phyloP scores from a whole-genome alignment of 2,113 vertebrate species.

The Ifrita kowaldi region DNA sequence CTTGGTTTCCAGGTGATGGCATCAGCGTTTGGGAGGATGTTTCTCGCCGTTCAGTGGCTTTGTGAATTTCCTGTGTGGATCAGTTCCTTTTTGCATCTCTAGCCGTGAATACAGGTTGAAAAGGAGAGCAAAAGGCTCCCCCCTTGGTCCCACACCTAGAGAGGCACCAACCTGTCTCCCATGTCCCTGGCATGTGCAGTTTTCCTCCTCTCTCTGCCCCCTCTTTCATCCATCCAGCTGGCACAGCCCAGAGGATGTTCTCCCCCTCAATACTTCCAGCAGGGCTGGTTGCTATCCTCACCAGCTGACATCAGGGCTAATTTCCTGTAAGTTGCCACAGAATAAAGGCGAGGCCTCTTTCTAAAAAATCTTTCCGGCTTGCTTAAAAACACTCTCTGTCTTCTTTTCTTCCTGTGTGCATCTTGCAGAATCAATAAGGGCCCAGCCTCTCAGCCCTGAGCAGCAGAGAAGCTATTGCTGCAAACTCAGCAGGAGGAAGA shows the following conservation, averaged over 20 bases:
- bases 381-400: slow-evolving; percentile 44
- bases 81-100: background rate
- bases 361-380: slow-evolving; percentile 38
- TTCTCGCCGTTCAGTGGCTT: background rate
- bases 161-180: background rate
- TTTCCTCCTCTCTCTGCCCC: background rate
- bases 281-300: background rate
- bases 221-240: background rate
- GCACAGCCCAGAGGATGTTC: background rate
- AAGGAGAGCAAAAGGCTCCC: background rate
- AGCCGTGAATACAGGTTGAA: background rate
- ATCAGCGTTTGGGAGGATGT: background rate
- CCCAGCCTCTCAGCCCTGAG: background rate
- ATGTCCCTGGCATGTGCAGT: background rate
- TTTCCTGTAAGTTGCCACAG: slow-evolving; percentile 37
- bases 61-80: background rate
- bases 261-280: background rate
- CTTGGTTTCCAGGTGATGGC: background rate
- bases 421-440: slow-evolving; percentile 48
- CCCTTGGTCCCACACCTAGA: background rate
- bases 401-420: slow-evolving; percentile 10
- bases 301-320: slow-evolving; percentile 27
- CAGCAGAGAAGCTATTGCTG: slow-evolving; percentile 27
- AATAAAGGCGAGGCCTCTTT: slow-evolving; percentile 29
- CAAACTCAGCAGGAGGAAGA: slow-evolving; percentile 39